A percentile compares a stretch with the other conserved stretches of the same genome.
phyloP scores from a whole-genome alignment of 2,797 vertebrate species.

The Carapus acus region DNA sequence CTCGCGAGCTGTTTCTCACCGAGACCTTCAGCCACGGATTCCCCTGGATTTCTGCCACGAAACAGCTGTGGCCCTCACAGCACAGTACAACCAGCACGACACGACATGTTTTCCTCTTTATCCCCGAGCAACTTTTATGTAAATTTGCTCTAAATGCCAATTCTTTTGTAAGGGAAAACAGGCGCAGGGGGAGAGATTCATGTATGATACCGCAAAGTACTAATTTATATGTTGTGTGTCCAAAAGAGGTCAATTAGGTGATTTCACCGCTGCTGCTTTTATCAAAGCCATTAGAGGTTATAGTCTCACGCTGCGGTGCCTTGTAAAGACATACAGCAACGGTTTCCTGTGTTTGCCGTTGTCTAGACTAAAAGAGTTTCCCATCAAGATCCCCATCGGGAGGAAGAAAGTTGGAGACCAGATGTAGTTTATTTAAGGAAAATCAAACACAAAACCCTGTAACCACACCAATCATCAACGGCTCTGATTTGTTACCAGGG shows the following conservation, averaged over 20 bases:
- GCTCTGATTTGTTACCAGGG: constrained; percentile 7
- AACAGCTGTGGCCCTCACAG: constrained; percentile 40
- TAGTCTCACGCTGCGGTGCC: constrained; percentile 9
- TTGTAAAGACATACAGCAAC: constrained; percentile 4
- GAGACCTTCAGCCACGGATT: constrained; percentile 31
- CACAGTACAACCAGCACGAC: constrained; percentile 1
- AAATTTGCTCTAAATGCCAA: neutral
- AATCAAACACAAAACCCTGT: constrained; percentile 4
- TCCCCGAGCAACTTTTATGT: constrained; percentile 2
- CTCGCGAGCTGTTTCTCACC: constrained; percentile 19
- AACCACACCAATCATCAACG: constrained; percentile 4
- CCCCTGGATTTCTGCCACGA: constrained; percentile 26
- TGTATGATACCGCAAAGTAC: neutral
- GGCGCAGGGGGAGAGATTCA: neutral
- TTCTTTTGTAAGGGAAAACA: neutral
- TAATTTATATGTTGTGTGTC: constrained; percentile 2
- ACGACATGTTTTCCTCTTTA: constrained; percentile 7
- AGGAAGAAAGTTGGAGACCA: constrained; percentile 9
- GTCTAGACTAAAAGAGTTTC: constrained; percentile 32
- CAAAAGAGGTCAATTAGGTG: neutral
- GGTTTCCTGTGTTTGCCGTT: constrained; percentile 27
- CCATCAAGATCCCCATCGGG: constrained; percentile 14
- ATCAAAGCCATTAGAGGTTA: neutral
- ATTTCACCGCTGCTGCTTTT: constrained; percentile 13
- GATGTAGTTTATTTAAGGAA: constrained; percentile 15